These are phyloP conservation scores for Vimba vimba DNA, from an alignment of 2,113 vertebrate species.

Conservation along the genomic window DNA sequence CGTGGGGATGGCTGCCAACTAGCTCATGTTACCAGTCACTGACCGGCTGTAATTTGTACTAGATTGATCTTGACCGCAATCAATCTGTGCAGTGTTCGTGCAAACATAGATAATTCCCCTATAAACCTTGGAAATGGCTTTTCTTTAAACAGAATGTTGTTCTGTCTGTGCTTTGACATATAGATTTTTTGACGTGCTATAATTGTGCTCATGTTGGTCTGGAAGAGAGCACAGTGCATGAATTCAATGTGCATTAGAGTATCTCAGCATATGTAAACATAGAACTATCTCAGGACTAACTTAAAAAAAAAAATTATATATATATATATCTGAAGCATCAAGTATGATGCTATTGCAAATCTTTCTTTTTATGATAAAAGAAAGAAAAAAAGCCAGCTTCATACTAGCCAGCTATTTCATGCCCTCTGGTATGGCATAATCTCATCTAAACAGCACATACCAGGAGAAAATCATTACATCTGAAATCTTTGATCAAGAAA, in stretches of 20 bases:
- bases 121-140: not conserved
- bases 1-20: not conserved
- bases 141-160: constrained; percentile 3
- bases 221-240: constrained; percentile 2
- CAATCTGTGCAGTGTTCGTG: not conserved
- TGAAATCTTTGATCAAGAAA: constrained; percentile 16
- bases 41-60: constrained; percentile 11
- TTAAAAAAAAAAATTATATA: not conserved
- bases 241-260: not conserved
- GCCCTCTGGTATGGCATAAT: not conserved
- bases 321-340: not conserved
- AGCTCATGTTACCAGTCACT: not conserved
- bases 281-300: constrained; percentile 15
- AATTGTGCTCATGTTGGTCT: not conserved
- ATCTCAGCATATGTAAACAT: not conserved
- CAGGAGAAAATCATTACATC: not conserved
- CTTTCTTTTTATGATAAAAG: constrained; percentile 36
- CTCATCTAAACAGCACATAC: not conserved
- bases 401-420: not conserved
- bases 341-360: not conserved
- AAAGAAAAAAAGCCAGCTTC: not conserved
- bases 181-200: not conserved
- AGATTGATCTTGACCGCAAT: constrained; percentile 19
- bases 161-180: not conserved
- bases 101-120: not conserved